These are phyloP conservation scores for Hassar affinis DNA, from an alignment of 2,113 vertebrate species.

Conservation along the genomic window DNA sequence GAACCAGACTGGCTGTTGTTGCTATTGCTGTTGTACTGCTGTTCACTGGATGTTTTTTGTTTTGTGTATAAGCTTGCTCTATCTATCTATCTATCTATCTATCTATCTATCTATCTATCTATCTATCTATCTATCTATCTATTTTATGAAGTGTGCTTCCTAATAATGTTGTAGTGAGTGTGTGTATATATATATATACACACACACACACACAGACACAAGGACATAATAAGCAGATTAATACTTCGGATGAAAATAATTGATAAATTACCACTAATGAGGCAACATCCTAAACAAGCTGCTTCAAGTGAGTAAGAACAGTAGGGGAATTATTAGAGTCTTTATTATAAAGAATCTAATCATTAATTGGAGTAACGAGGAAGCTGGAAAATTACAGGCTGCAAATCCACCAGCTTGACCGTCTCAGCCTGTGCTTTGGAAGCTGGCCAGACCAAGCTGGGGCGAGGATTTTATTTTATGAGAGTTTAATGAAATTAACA, in stretches of 20 bases:
- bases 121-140: too few relatives aligned
- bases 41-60: too few relatives aligned
- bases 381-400: background rate
- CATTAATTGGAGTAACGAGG: background rate
- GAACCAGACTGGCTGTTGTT: background rate
- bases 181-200: too few relatives aligned
- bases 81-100: too few relatives aligned
- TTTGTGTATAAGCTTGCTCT: too few relatives aligned
- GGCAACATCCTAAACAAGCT: background rate
- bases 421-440: background rate
- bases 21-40: too few relatives aligned
- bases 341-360: background rate
- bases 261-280: background rate
- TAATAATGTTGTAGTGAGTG: too few relatives aligned
- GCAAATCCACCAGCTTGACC: background rate
- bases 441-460: background rate
- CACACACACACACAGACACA: background rate
- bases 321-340: background rate
- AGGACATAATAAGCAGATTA: background rate
- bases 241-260: background rate
- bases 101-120: too few relatives aligned
- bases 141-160: too few relatives aligned
- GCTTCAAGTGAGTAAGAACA: background rate
- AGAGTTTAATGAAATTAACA: background rate
- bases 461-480: background rate